These are phyloP conservation scores for Epinephelus moara DNA, from an alignment of 2,113 vertebrate species.

Conservation along the genomic window DNA sequence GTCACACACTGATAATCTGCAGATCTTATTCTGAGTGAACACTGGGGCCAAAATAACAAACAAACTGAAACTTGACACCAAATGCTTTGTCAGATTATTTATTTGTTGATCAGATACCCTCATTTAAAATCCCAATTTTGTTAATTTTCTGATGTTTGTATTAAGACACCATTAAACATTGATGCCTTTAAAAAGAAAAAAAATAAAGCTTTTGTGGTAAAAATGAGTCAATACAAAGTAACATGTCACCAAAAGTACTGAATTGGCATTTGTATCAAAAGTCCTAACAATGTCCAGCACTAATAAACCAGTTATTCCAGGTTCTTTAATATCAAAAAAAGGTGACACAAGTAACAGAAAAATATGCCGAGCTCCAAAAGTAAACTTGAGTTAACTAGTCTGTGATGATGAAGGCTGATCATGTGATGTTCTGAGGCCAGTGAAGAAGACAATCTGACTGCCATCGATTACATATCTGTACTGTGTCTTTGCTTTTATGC, in stretches of 20 bases:
- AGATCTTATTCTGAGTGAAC: neutral
- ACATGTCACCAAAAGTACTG: neutral
- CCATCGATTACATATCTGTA: neutral
- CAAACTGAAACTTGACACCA: neutral
- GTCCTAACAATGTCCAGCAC: neutral
- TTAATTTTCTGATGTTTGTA: neutral
- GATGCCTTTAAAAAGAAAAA: neutral
- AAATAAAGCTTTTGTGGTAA: neutral
- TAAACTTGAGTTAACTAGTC: neutral
- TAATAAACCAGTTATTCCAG: neutral
- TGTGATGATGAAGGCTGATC: conserved; percentile 1
- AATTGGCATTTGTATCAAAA: conserved; percentile 1
- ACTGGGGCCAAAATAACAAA: neutral
- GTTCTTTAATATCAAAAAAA: conserved; percentile 43
- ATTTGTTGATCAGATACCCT: neutral
- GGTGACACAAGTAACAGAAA: conserved; percentile 7
- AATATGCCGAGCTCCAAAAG: neutral
- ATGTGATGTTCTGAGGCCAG: conserved; percentile 15
- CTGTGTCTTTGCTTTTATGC: neutral
- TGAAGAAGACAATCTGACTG: neutral
- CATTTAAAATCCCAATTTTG: neutral
- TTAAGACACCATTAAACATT: neutral
- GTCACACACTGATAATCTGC: neutral
- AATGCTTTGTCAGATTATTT: neutral
- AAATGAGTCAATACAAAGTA: neutral